Percentiles rank a stretch among this genome's conserved stretches.
Evolutionary conservation across 2,797 vertebrate species (phyloP).

Genomic region (Nannoperca obscura): DNA sequence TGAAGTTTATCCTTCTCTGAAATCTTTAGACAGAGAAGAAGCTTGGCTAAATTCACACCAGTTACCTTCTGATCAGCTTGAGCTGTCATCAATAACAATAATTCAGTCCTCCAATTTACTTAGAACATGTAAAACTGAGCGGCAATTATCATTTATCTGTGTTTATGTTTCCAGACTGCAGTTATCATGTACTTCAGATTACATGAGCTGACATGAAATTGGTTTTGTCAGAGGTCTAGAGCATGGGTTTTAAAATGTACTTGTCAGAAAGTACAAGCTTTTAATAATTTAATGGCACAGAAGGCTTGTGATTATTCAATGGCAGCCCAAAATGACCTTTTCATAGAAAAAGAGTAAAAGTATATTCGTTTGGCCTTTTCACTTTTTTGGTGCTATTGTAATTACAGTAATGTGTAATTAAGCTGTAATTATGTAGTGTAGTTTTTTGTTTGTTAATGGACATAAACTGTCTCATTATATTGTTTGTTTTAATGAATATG

Average conservation of each 20-base stretch:
- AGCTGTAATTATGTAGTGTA: neutral
- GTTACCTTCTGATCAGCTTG: neutral
- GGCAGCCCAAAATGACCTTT: neutral
- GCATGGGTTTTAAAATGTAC: slow-evolving; percentile 11
- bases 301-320: slow-evolving; percentile 25
- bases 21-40: neutral
- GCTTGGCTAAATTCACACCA: neutral
- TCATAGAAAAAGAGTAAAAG: neutral
- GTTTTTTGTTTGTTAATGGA: neutral
- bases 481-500: slow-evolving; percentile 11
- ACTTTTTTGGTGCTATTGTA: neutral
- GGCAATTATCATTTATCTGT: slow-evolving; percentile 7
- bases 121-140: neutral
- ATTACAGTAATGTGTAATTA: slow-evolving; percentile 18
- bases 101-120: neutral
- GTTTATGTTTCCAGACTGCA: neutral
- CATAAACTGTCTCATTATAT: neutral
- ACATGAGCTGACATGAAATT: neutral
- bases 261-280: slow-evolving; percentile 7
- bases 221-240: slow-evolving; percentile 2
- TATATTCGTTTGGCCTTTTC: neutral
- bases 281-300: slow-evolving; percentile 16
- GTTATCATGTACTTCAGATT: slow-evolving; percentile 1
- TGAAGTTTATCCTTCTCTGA: neutral
- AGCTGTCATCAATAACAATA: neutral